Evolutionary conservation across 2,888 invertebrate species (phyloP), one percentile per base, ranked within the genome.

Genomic region (Oscheius sp.): DNA sequence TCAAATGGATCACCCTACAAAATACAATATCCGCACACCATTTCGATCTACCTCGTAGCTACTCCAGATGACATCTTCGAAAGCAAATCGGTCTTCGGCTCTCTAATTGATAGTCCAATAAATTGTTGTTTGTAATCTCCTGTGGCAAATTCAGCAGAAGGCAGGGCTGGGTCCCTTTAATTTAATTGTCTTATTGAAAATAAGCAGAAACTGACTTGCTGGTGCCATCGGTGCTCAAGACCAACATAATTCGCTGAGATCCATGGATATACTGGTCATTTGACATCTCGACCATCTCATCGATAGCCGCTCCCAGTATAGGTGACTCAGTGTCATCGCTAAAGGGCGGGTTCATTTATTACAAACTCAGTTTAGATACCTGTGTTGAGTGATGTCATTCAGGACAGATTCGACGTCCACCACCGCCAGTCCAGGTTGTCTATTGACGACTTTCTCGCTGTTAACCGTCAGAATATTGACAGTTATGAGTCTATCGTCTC

Each of bases 1-100:
- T 80, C n/a, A 86, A 79, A 72, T 86, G 85, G 68, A 86, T 78
- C 0, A 86, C 86, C 72, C 86, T 84, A 73, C 2, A 46, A 63
- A n/a, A 7, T 21, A n/a, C 23, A 41, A 16, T 21, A 49, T 49
- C 21, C 35, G 5, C 3, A 29, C 1, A 7, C 1, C 9, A 12
- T 27, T 3, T n/a, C 16, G 3, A 35, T 58, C 16, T 1, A 81
- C 83, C 81, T 76, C 9, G 83, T 83, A 7, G 81, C 75, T 3
- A 76, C 53, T 43, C 79, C 80, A 53, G 76, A 77, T 1, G 84
- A 69, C 21, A 86, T 72, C 55, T 81, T 76, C 7, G 77, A 79
- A 9, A 86, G 75, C 25, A 81, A 59, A 27, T 84, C 79, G 0
- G 82, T 77, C 12, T 78, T 75, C 9, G 85, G 85, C 58, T 83